Evolutionary conservation across 2,113 vertebrate genomes (phyloP).

Genomic region (Proteles cristata): DNA sequence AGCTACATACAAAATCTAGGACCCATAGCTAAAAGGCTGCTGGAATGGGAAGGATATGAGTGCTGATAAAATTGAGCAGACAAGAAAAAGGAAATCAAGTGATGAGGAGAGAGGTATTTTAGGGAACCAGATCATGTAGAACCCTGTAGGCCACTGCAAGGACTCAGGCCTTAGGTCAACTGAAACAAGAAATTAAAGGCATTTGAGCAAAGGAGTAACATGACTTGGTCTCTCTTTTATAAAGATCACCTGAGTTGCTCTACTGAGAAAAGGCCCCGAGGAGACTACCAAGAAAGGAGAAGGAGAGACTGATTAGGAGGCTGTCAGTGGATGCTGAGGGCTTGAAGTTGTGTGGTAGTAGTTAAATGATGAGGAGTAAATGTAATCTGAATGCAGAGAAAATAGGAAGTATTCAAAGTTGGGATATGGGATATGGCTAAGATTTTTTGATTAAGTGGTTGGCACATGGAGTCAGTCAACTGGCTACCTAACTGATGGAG

Average conservation of each 20-base stretch:
- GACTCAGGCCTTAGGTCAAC: background rate
- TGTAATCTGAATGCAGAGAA: background rate
- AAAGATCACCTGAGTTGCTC: background rate
- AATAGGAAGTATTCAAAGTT: background rate
- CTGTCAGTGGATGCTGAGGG: background rate
- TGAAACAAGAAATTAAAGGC: background rate
- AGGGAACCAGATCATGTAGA: background rate
- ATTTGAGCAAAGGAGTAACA: background rate
- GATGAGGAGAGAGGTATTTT: background rate
- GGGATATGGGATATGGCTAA: background rate
- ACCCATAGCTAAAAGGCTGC: background rate
- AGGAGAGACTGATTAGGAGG: background rate
- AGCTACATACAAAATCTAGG: background rate
- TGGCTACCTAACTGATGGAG: background rate
- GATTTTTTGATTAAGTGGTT: background rate
- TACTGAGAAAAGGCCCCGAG: background rate
- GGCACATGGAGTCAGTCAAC: background rate
- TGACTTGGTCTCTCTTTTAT: background rate
- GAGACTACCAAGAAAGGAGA: background rate
- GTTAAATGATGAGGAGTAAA: background rate
- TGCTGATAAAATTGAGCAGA: background rate
- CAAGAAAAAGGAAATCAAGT: background rate
- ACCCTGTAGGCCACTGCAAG: background rate
- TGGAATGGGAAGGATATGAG: background rate
- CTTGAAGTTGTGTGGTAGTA: background rate